Conservation (phyloP, 2,888 invertebrate species). For the Luperina nickerlii region DNA sequence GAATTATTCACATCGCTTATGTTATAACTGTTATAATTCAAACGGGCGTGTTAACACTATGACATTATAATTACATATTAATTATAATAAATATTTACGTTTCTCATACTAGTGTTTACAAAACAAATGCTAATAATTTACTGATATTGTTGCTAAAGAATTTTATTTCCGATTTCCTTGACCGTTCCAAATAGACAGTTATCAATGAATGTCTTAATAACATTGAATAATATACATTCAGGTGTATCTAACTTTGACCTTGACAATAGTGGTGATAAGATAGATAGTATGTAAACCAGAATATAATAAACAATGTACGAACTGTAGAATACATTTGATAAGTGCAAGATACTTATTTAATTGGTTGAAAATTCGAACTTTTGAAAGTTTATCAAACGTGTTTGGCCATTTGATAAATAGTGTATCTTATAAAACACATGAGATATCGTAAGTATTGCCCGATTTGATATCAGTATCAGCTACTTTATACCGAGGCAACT, state of each 20-base stretch:
- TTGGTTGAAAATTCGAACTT: conserved; percentile 59
- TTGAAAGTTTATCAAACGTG: conserved; percentile 54
- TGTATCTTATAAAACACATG: conserved; percentile 50
- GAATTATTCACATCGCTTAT: conserved; percentile 45
- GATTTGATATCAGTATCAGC: conserved; percentile 52
- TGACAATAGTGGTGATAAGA: conserved; percentile 56
- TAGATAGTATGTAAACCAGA: conserved; percentile 29
- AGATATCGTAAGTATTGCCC: conserved; percentile 42
- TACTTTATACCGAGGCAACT: conserved; percentile 29
- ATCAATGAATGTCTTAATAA: conserved; percentile 62
- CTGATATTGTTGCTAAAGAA: conserved; percentile 73
- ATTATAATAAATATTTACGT: conserved; percentile 84
- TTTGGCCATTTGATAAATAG: conserved; percentile 54
- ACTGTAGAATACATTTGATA: conserved; percentile 42
- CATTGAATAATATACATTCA: conserved; percentile 56
- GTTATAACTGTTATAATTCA: conserved; percentile 56
- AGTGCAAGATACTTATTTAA: conserved; percentile 38
- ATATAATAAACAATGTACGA: conserved; percentile 40
- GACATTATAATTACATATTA: conserved; percentile 79
- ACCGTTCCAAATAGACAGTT: conserved; percentile 63
- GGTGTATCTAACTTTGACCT: conserved; percentile 62
- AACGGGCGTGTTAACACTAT: conserved; percentile 70
- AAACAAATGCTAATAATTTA: conserved; percentile 81
- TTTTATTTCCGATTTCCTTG: conserved; percentile 77
- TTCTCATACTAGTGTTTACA: conserved; percentile 82